Evolutionary conservation across 2,888 invertebrate species (phyloP), one percentile per base, ranked within the genome.

Genomic region (Notodonta ziczac): DNA sequence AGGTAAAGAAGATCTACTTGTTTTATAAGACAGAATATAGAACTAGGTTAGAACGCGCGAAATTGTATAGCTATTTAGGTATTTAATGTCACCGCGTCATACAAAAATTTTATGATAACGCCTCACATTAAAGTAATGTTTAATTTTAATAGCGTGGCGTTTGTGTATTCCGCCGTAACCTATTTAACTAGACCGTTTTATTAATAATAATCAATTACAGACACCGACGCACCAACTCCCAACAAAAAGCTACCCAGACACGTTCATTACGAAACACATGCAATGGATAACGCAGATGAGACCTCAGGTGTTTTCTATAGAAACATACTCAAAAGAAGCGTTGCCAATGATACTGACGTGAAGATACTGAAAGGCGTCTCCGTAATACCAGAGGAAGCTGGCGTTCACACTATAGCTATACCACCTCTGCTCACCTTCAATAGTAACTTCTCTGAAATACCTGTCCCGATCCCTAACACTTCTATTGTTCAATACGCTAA

Each of bases 391-490:
- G 73, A 80, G n/a, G 79, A 80, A 24, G 85, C 81, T 2, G 84
- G 83, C 0, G 78, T 92, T 3, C 84, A 87, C 51, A 89, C 91
- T 12, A 80, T 91, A 46, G 82, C 81, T 5, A 67, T 92, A 35
- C 91, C 90, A 4, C 82, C 89, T 0, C 78, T 92, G 0, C 69
- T 91, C 1, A 73, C 85, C 3, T 72, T 92, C 0, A 90, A 91
- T 66, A 87, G 84, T 54, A 91, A 89, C 61, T 65, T 90, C 14
- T 85, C 89, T 0, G 72, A 82, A 7, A 87, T 92, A 61, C 91
- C 91, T 0, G 87, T 92, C 0, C 91, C 91, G 0, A 89, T 92
- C 69, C 91, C 91, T 0, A 92, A 92, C 60, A 87, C 89, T n/a
- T 89, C 91, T 0, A 76, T 92, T 7, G 84, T 92, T 0, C 87